Conservation (phyloP, 2,888 invertebrate genomes). For the Eucera pruinosa region DNA sequence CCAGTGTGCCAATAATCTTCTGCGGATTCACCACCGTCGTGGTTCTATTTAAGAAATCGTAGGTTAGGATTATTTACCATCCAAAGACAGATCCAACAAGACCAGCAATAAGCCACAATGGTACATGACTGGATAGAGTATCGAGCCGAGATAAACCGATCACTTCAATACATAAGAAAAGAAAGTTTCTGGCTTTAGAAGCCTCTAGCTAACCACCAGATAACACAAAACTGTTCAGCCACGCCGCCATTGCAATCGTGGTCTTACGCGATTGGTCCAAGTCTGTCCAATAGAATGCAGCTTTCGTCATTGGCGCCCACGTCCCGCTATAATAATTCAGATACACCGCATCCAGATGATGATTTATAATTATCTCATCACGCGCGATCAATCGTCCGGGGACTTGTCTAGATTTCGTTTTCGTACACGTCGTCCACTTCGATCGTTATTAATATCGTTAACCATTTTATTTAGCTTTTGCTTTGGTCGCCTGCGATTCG, state of each 20-base stretch:
- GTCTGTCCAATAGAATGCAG: conserved; percentile 49
- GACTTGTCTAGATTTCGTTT: too few species aligned
- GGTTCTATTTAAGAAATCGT: conserved; percentile 16
- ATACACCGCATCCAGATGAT: neutral
- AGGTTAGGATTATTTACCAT: conserved; percentile 80
- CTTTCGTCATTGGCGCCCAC: conserved; percentile 31
- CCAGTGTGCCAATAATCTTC: too few species aligned
- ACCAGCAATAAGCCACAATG: conserved; percentile 78
- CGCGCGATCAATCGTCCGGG: too few species aligned
- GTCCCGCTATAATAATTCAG: conserved; percentile 11
- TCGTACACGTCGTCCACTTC: too few species aligned
- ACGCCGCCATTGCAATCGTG: conserved; percentile 84
- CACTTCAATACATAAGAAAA: conserved; percentile 56
- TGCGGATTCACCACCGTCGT: too few species aligned
- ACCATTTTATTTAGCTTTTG: too few species aligned
- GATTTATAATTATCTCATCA: too few species aligned
- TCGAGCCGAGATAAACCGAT: conserved; percentile 28
- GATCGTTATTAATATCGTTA: too few species aligned
- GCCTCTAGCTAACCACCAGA: conserved; percentile 73
- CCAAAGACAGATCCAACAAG: conserved; percentile 79
- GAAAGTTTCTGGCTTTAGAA: conserved; percentile 52
- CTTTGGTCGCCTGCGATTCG: too few species aligned
- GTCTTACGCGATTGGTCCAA: conserved; percentile 85
- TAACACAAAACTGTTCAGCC: conserved; percentile 77
- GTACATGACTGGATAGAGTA: conserved; percentile 76